phyloP scores from a whole-genome alignment of 2,113 vertebrate genomes.

The Cichladusa arquata region DNA sequence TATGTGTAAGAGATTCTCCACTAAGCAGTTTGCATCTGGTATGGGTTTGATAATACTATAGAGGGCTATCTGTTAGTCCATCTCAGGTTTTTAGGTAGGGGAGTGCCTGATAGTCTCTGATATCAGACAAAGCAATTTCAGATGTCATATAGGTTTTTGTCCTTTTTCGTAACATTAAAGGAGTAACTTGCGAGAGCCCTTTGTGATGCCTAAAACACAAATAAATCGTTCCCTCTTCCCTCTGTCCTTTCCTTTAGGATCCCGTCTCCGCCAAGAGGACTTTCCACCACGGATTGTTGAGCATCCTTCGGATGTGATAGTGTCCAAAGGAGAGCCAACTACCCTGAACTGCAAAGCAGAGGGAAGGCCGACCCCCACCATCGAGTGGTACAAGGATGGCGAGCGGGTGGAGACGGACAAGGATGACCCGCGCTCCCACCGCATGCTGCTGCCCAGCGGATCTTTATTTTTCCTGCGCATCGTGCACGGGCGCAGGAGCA shows the following conservation, averaged over 20 bases:
- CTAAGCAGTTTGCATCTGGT: neutral
- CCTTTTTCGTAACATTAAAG: neutral
- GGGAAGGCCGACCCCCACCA: slow-evolving; percentile 91
- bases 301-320: slow-evolving; percentile 97
- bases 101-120: neutral
- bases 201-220: neutral
- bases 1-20: neutral
- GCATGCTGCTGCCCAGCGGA: slow-evolving; percentile 96
- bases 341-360: slow-evolving; percentile 99
- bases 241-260: slow-evolving; percentile 77
- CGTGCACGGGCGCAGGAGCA: slow-evolving; percentile 94
- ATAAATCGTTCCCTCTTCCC: neutral
- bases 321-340: slow-evolving; percentile 97
- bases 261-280: slow-evolving; percentile 96
- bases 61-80: neutral
- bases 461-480: slow-evolving; percentile 97
- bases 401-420: slow-evolving; percentile 97
- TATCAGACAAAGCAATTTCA: neutral
- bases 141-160: neutral
- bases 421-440: slow-evolving; percentile 94
- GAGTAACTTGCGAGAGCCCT: neutral
- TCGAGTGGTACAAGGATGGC: slow-evolving; percentile 98
- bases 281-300: slow-evolving; percentile 95
- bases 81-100: neutral
- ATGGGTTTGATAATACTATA: neutral